Evolutionary conservation across 1,140 invertebrate genomes (phyloP).

Genomic region (Elysia chlorotica): DNA sequence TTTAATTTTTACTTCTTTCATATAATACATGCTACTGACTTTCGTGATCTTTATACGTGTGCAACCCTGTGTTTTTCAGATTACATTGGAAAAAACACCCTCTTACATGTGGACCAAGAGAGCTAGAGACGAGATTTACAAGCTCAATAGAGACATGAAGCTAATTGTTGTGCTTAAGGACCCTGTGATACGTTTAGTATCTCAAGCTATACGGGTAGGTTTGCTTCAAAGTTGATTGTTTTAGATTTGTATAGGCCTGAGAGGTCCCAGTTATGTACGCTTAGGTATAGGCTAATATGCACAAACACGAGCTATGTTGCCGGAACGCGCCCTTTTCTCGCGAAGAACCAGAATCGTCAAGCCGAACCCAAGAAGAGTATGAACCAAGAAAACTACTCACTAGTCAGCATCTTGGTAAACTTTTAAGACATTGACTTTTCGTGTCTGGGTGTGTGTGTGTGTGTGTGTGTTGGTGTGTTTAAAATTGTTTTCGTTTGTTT

Average conservation of each 20-base stretch:
- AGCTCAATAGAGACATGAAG: conserved; percentile 86
- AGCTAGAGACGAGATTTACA: conserved; percentile 80
- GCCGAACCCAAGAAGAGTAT: too few species aligned
- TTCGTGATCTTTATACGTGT: too few species aligned
- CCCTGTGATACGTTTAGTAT: conserved; percentile 87
- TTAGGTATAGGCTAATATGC: conserved; percentile 37
- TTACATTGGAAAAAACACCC: conserved; percentile 66
- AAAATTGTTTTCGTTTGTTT: too few species aligned
- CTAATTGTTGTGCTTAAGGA: conserved; percentile 86
- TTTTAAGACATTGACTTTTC: too few species aligned
- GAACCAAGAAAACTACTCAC: too few species aligned
- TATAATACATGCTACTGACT: too few species aligned
- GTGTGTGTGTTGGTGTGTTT: too few species aligned
- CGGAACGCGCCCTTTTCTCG: too few species aligned
- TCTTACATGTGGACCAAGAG: conserved; percentile 68
- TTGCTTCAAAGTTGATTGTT: conserved; percentile 45
- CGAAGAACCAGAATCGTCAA: too few species aligned
- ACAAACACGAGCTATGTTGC: conserved; percentile 45
- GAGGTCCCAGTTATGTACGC: conserved; percentile 49
- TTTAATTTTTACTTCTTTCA: too few species aligned
- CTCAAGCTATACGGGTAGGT: conserved; percentile 82
- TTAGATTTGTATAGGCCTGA: conserved; percentile 42
- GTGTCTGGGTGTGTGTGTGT: too few species aligned
- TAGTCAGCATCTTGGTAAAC: too few species aligned
- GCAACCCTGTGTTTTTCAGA: conserved; percentile 30